Percentiles rank a stretch among this genome's conserved stretches.
Evolutionary conservation across 2,113 vertebrate species (phyloP).

Genomic region (Sclerurus mexicanus): DNA sequence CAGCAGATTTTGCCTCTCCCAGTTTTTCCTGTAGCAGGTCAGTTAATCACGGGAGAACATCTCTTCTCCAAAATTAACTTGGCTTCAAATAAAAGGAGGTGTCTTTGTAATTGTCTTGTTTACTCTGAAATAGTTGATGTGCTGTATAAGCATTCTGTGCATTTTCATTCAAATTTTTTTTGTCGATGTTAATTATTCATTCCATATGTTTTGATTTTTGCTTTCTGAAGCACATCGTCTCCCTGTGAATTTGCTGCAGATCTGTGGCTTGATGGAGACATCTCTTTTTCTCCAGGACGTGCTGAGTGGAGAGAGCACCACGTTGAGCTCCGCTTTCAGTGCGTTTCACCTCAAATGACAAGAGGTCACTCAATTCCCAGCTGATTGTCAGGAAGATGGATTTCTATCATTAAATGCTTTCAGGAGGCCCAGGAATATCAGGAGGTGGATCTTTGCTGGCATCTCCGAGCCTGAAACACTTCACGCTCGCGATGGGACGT

Average conservation of each 20-base stretch:
- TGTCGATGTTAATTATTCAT: neutral
- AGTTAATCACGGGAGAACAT: slow-evolving; percentile 29
- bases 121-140: slow-evolving; percentile 3
- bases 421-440: neutral
- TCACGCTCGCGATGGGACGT: neutral
- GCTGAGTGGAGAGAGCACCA: neutral
- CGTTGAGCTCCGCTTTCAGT: neutral
- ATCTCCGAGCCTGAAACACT: neutral
- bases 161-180: neutral
- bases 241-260: neutral
- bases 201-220: neutral
- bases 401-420: neutral
- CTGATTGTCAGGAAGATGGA: neutral
- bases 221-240: neutral
- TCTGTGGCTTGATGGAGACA: neutral
- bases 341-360: neutral
- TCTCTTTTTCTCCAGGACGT: neutral
- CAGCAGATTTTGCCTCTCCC: neutral
- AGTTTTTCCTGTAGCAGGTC: slow-evolving; percentile 19
- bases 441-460: neutral
- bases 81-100: slow-evolving; percentile 39
- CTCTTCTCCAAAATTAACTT: slow-evolving; percentile 53
- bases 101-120: slow-evolving; percentile 47
- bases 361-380: neutral
- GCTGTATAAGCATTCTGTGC: neutral